These are phyloP conservation scores for Rachycentron canadum DNA, from an alignment of 2,797 vertebrate genomes.

Conservation along the genomic window DNA sequence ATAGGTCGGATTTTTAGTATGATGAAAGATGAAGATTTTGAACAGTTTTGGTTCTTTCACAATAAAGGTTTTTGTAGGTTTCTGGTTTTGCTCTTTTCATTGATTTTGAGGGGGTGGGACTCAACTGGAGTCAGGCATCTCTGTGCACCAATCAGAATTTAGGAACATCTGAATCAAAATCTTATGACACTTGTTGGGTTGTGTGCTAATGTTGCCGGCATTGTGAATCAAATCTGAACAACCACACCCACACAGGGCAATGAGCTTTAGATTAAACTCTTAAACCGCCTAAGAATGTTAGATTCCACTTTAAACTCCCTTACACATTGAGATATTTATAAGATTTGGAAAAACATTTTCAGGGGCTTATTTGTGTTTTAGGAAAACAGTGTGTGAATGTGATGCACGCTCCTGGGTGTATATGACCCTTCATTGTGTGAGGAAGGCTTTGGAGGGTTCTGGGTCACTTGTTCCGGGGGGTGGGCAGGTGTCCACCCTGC, in stretches of 20 bases:
- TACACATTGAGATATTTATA: not conserved
- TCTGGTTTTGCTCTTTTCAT: not conserved
- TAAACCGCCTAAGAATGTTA: not conserved
- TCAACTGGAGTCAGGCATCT: not conserved
- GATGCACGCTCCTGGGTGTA: not conserved
- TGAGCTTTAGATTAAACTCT: not conserved
- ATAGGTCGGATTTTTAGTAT: too few species aligned
- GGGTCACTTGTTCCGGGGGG: constrained; percentile 71
- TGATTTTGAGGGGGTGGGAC: not conserved
- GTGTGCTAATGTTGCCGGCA: not conserved
- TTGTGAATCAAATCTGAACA: not conserved
- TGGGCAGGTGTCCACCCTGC: constrained; percentile 76
- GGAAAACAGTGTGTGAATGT: constrained; percentile 7
- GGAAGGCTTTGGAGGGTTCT: constrained; percentile 70
- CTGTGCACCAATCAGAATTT: not conserved
- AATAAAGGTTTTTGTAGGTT: not conserved
- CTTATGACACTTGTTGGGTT: not conserved
- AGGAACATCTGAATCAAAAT: not conserved
- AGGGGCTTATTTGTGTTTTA: not conserved
- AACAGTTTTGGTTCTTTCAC: not conserved
- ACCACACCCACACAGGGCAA: not conserved
- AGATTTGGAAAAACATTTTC: not conserved
- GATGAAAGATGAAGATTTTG: not conserved
- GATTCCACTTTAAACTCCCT: not conserved
- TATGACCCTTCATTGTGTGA: constrained; percentile 58